Percentiles rank a stretch among this genome's conserved stretches.
Evolutionary conservation across 1,140 invertebrate species (phyloP).

Genomic region (Lanistes nyassanus): DNA sequence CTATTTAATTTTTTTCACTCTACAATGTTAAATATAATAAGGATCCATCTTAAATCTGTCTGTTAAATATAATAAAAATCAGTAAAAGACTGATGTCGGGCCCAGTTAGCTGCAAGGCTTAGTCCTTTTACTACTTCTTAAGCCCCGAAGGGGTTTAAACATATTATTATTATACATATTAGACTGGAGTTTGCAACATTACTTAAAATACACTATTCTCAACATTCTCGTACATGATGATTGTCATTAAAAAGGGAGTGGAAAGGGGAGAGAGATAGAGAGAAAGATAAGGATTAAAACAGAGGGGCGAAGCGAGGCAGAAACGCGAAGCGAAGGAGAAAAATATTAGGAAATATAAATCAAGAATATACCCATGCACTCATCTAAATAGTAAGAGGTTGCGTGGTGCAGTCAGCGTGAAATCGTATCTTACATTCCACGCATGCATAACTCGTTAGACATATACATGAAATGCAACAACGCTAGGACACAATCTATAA

Average conservation of each 20-base stretch:
- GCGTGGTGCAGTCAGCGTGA: too few species aligned
- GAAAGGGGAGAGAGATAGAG: conserved; percentile 13
- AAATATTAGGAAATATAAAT: background rate
- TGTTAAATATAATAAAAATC: too few species aligned
- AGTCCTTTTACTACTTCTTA: background rate
- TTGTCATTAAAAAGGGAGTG: background rate
- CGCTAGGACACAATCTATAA: background rate
- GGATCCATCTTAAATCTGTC: too few species aligned
- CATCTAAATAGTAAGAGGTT: background rate
- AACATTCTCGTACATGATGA: too few species aligned
- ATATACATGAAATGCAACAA: conserved; percentile 1
- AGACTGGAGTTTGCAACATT: background rate
- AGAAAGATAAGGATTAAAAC: conserved; percentile 19
- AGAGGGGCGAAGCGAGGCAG: conserved; percentile 14
- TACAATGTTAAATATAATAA: too few species aligned
- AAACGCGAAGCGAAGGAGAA: background rate
- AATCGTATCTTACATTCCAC: too few species aligned
- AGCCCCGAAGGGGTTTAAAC: background rate
- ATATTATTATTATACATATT: background rate
- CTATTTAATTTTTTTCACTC: too few species aligned
- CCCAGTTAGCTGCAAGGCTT: too few species aligned
- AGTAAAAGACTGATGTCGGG: background rate
- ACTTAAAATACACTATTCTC: too few species aligned
- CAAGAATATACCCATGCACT: background rate
- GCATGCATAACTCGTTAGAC: background rate